Base-by-base conservation (phyloP, 2,888 invertebrate species). In the Anarsia innoxiella region DNA sequence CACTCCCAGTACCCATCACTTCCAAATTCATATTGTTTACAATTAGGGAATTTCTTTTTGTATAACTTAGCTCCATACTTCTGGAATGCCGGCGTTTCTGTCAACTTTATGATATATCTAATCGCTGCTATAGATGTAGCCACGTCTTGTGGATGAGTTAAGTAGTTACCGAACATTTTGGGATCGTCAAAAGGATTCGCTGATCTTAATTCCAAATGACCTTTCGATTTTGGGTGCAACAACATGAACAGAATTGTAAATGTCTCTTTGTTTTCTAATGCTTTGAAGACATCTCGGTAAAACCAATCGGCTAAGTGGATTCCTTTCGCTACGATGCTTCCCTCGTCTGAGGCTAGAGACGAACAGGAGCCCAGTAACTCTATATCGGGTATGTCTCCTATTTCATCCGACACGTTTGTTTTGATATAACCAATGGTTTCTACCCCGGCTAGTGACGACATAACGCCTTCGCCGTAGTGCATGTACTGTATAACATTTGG, bases 1-100 rank as follows among this genome's bases (percentile, higher is more conserved):
- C 92, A 92, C 51, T 88, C 88, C 91, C 91, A 91, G 53, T 91
- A 92, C 1, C 72, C 77, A 48, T 91, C 90, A 12, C 85, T 85
- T 36, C 76, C 84, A 47, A 88, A 89, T 13, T 72, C 51, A 53
- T 72, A 76, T 49, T 78, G 59, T 12, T 68, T 66, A 53, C 90
- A 90, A 29, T 86, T 87, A 0, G 88, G 86, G 51, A 88, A 86
- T 14, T 84, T 82, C 15, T 76, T 83, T 1, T 69, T 70, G 45
- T 88, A 79, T 29, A 91, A 53, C 37, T 59, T 77, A 5, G 90
- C 83, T 10, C 89, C 89, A 65, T 88, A 89, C 46, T 86, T 86
- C 45, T 80, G 82, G 66, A 90, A 90, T 0, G 88, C 78, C 3
- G 71, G 65, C 0, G 90, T 88, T 27, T 86, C 75, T 0, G 88